Conservation (phyloP, 2,113 vertebrate species). For the Sylvicapra grimmia region DNA sequence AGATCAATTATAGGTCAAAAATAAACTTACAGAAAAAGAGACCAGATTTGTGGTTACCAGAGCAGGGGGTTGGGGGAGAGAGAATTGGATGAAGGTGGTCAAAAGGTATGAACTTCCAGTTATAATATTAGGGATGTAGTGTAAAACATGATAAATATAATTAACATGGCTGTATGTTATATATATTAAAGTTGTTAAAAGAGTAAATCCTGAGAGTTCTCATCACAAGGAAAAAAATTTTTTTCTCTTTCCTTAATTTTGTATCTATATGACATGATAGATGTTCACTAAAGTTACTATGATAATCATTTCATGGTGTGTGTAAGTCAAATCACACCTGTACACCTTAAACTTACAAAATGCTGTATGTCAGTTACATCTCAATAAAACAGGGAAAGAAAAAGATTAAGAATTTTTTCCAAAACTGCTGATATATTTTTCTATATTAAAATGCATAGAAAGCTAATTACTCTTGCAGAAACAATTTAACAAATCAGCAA, state of each 20-base stretch:
- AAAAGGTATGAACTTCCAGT: background rate
- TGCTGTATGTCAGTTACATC: background rate
- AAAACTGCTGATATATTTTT: background rate
- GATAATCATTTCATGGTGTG: background rate
- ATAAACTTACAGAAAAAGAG: background rate
- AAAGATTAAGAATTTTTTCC: background rate
- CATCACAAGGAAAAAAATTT: background rate
- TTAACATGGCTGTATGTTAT: background rate
- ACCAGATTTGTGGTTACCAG: background rate
- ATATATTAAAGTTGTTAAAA: background rate
- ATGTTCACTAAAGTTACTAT: background rate
- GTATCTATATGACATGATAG: background rate
- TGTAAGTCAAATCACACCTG: background rate
- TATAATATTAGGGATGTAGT: too few relatives aligned
- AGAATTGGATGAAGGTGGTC: background rate
- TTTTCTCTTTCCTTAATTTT: background rate
- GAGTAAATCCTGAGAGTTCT: background rate
- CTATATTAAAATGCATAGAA: background rate
- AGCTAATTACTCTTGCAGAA: background rate
- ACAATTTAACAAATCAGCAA: background rate
- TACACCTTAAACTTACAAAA: background rate
- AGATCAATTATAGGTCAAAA: background rate
- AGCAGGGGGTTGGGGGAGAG: background rate
- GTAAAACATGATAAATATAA: background rate
- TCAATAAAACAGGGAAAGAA: background rate